These are phyloP conservation scores for Haliaeetus vocifer DNA, from an alignment of 2,797 vertebrate genomes.

Conservation along the genomic window DNA sequence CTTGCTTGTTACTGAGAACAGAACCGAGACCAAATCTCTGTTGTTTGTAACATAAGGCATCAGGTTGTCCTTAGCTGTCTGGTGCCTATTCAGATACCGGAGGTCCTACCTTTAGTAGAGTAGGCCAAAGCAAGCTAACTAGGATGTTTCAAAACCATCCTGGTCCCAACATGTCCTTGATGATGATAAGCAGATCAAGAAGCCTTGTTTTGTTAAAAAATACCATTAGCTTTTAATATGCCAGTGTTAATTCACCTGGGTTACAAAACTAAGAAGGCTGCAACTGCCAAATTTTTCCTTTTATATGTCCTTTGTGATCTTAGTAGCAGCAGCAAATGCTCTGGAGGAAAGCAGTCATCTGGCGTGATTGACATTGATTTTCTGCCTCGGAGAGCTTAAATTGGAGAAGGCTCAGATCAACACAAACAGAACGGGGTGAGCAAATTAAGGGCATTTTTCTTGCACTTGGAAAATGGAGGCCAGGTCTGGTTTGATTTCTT, in stretches of 20 bases:
- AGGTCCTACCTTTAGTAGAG: not conserved
- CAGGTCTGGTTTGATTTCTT: not conserved
- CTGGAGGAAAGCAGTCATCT: constrained; percentile 13
- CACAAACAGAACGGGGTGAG: not conserved
- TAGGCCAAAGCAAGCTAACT: not conserved
- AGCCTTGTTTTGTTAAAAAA: not conserved
- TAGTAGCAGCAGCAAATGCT: not conserved
- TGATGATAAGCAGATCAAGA: not conserved
- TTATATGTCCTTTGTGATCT: not conserved
- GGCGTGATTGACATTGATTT: constrained; percentile 18
- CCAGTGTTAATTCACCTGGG: not conserved
- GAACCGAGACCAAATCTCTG: not conserved
- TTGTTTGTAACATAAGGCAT: not conserved
- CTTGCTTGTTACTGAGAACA: not conserved
- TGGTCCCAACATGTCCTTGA: not conserved
- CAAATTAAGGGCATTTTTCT: not conserved
- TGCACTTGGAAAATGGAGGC: not conserved
- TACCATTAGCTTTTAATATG: not conserved
- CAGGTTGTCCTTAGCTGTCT: not conserved
- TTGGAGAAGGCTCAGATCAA: not conserved
- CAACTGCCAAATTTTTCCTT: not conserved
- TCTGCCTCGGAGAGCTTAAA: constrained; percentile 10
- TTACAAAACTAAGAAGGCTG: not conserved
- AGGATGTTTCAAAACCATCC: not conserved
- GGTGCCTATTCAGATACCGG: not conserved